A percentile compares a stretch with the other conserved stretches of the same genome.
phyloP scores from a whole-genome alignment of 2,888 invertebrate species.

The Calliphora vomitoria region DNA sequence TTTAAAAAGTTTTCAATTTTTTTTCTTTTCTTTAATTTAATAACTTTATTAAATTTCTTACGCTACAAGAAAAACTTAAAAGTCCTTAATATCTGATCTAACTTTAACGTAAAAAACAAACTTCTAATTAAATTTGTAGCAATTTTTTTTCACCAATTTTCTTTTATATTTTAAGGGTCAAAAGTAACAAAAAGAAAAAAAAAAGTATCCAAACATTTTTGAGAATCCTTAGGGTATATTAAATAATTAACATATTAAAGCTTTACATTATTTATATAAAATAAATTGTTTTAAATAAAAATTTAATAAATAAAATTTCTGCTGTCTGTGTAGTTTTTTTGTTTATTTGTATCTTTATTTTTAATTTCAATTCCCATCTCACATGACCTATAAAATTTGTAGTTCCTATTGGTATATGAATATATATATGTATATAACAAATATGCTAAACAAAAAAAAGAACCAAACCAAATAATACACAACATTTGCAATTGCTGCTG shows the following conservation, averaged over 20 bases:
- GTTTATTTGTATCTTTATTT: slow-evolving; percentile 15
- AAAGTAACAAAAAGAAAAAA: not conserved
- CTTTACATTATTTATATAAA: not conserved
- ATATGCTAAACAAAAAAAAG: slow-evolving; percentile 20
- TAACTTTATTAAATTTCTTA: not conserved
- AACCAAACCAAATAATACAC: slow-evolving; percentile 36
- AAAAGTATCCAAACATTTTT: not conserved
- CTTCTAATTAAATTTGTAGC: slow-evolving; percentile 37
- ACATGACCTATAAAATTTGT: slow-evolving; percentile 55
- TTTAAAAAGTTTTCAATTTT: slow-evolving; percentile 9
- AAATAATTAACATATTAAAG: slow-evolving; percentile 48
- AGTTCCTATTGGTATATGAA: slow-evolving; percentile 55
- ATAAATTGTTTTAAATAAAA: slow-evolving; percentile 1
- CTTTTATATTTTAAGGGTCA: not conserved
- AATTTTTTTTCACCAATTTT: not conserved
- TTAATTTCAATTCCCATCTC: slow-evolving; percentile 57
- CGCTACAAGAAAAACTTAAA: not conserved
- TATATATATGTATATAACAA: slow-evolving; percentile 1
- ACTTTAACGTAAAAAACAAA: slow-evolving; percentile 10
- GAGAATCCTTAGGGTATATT: slow-evolving; percentile 14
- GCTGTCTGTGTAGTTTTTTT: not conserved
- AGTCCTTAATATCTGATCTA: not conserved
- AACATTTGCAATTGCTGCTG: slow-evolving; percentile 24
- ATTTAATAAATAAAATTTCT: slow-evolving; percentile 25
- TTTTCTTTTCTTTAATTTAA: slow-evolving; percentile 21